Base-by-base conservation (phyloP, 2,797 vertebrate genomes). In the Cossypha niveicapilla region DNA sequence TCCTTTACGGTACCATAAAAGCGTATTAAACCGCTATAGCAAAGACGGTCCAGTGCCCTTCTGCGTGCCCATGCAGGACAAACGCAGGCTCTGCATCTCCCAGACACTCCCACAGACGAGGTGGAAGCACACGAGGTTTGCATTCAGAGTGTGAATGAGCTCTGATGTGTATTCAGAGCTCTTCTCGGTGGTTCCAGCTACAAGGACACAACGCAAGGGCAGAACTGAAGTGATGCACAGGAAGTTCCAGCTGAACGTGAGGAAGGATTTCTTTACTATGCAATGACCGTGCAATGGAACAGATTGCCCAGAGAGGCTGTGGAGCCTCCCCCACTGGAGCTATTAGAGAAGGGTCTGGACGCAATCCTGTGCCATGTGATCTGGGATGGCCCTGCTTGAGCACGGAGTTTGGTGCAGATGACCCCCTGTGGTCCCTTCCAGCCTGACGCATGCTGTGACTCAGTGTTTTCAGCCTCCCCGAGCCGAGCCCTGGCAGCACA, bases 401-500 rank as follows among this genome's bases (percentile, higher is more conserved):
- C 35, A 50, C 27, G n/a, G 70, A 18, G 13, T n/a, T 9, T 28
- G 48, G 35, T 3, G 19, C 48, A 32, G 12, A 32, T 18, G 30
- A 7, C 9, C 23, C 47, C 4, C 42, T 5, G 48, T 7, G 19
- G 7, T 30, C 23, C 19, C 56, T 50, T 42, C 62, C 70, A 62
- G 53, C 41, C 61, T 23, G 39, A 11, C 47, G 25, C 54, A n/a
- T 27, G 54, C 62, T 12, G n/a, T 28, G 35, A 12, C 21, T 11
- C 28, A 6, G 28, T 15, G 17, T 1, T 53, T 32, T 21, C 81
- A 23, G 13, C 56, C 8, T 12, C 1, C 4, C 22, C 9, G 19
- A 3, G 24, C 44, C 3, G 1, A 19, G 5, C 1, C 3, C 22
- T 4, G 50, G 3, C 1, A 9, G 12, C 30, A 16, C 7, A 6